These are phyloP conservation scores for Myoxocephalus aenaeus DNA, from an alignment of 2,797 vertebrate species.

Conservation along the genomic window DNA sequence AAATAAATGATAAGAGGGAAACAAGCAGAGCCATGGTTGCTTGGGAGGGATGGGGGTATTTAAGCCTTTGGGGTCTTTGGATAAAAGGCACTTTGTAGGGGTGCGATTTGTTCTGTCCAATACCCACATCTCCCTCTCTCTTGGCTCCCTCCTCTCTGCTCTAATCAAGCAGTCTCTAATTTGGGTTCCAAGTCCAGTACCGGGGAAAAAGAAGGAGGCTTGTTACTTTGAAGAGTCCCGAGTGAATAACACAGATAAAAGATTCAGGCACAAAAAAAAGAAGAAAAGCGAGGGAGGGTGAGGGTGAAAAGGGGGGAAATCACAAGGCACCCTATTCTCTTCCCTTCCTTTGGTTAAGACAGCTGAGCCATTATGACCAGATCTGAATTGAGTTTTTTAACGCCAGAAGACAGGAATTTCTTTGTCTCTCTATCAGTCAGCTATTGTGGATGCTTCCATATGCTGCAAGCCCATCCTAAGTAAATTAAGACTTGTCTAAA, in stretches of 20 bases:
- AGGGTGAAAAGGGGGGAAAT: conserved; percentile 86
- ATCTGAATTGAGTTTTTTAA: conserved; percentile 93
- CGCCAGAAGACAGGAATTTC: conserved; percentile 91
- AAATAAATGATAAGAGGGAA: conserved; percentile 89
- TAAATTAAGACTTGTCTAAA: conserved; percentile 93
- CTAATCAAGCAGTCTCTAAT: conserved; percentile 92
- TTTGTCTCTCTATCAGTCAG: conserved; percentile 92
- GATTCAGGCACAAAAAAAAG: conserved; percentile 89
- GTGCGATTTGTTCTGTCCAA: conserved; percentile 91
- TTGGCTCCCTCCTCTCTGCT: conserved; percentile 79
- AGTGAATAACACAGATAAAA: conserved; percentile 98
- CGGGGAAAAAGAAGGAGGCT: conserved; percentile 92
- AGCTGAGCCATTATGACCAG: conserved; percentile 97
- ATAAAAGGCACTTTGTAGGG: conserved; percentile 98
- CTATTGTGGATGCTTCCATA: conserved; percentile 92
- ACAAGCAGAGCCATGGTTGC: conserved; percentile 87
- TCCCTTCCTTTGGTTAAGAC: conserved; percentile 93
- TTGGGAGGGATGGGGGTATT: conserved; percentile 84
- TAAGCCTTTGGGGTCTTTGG: conserved; percentile 84
- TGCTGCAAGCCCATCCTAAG: conserved; percentile 86
- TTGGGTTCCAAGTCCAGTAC: conserved; percentile 95
- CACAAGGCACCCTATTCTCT: conserved; percentile 98
- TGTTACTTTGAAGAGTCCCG: conserved; percentile 95
- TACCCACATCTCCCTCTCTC: conserved; percentile 84
- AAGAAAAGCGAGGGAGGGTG: conserved; percentile 76